These are phyloP conservation scores for Laticauda colubrina DNA, from an alignment of 2,113 vertebrate species.

Conservation along the genomic window DNA sequence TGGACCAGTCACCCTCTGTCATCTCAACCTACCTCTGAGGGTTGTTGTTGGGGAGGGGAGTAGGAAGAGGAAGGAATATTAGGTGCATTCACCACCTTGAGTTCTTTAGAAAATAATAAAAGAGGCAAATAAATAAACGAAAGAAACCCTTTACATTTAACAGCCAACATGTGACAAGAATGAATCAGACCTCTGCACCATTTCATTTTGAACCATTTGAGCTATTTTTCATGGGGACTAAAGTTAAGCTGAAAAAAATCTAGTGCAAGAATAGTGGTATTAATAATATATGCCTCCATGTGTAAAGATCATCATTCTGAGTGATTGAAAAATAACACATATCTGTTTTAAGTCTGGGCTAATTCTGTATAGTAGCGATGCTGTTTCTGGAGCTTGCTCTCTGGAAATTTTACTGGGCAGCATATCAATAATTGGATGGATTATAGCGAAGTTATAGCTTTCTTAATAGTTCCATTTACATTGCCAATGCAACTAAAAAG, in stretches of 20 bases:
- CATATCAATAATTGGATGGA: background rate
- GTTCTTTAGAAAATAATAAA: background rate
- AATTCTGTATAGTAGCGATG: background rate
- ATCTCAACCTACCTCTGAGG: too few species aligned
- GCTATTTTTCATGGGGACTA: background rate
- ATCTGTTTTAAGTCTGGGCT: background rate
- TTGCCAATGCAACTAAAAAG: background rate
- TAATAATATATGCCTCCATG: background rate
- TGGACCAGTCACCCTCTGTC: too few species aligned
- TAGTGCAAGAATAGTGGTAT: background rate
- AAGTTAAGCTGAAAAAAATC: background rate
- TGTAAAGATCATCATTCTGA: background rate
- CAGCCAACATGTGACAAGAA: background rate
- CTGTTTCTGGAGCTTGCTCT: background rate
- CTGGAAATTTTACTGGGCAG: background rate
- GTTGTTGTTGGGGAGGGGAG: too few species aligned
- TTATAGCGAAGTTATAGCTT: background rate
- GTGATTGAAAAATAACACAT: background rate
- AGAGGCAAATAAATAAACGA: background rate
- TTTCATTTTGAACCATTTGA: background rate
- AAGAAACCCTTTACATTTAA: background rate
- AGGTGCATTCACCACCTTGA: background rate
- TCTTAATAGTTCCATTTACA: background rate
- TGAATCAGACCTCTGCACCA: background rate
- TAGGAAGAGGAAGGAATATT: background rate